Base-by-base conservation (phyloP, 1,140 invertebrate species). In the Brachionus sp. region DNA sequence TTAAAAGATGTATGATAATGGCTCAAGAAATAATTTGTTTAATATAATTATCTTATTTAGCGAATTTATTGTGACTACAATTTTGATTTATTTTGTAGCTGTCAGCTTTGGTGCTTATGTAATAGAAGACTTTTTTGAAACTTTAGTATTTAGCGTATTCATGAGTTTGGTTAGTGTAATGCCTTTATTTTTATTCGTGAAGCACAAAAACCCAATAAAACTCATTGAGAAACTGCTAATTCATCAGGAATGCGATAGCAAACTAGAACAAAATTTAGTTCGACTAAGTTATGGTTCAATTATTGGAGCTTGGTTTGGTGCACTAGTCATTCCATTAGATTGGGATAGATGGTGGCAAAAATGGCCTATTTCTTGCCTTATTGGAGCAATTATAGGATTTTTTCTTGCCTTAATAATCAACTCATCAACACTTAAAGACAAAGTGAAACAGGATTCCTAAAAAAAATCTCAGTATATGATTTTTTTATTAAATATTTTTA, bases 381-480 rank as follows among this genome's bases (percentile, higher is more conserved):
- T 78, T 62, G 46, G 46, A 37, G 29, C 75, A 16, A n/a, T 57
- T 0, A 23, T 62, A 16, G 75, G 75, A 19, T 9, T 53, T 25
- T 13, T 75, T 46, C 0, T 29, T 25, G 10, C 2, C 9, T 25
- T 35, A 44, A 12, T 75, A 29, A 12, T 75, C n/a, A 35, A 35
- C 25, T 25, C n/a, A 44, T 25, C 44, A 23, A 75, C 44, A 46
- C 19, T 13, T 0, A 25, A 46, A 46, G 44, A 75, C 4, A 75
- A 75, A 46, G 19, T 46, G n/a, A 75, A 75, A 99, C 99, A 97
- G 97, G 98, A 9, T 97, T 97, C 0, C 91, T 99, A n/a, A 94
- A 95, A 0, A 96, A n/a, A n/a, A n/a, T n/a, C n/a, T 29, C 29
- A 29, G 1, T 29, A 2, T 29, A 29, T 29, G 3, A 29, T 29